These are phyloP conservation scores for Tipula unca DNA, from an alignment of 2,888 invertebrate species.

Conservation along the genomic window DNA sequence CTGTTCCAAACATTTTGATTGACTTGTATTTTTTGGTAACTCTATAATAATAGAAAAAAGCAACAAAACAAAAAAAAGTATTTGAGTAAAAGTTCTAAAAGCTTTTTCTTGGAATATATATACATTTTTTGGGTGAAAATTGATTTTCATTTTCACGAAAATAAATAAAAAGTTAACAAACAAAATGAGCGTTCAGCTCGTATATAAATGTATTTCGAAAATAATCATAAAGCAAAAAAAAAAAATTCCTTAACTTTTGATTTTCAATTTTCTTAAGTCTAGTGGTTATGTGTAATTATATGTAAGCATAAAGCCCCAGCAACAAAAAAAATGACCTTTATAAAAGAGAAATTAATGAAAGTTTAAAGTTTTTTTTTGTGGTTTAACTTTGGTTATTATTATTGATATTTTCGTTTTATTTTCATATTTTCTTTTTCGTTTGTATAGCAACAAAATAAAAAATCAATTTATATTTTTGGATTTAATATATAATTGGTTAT, in stretches of 20 bases:
- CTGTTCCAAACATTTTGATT: slow-evolving; percentile 30
- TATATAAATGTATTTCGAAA: background rate
- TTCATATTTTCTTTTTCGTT: background rate
- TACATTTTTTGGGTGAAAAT: background rate
- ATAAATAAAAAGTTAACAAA: background rate
- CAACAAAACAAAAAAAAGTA: background rate
- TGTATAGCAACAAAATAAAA: background rate
- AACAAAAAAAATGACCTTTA: background rate
- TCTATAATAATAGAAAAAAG: background rate
- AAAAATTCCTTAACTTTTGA: background rate
- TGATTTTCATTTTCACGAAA: background rate
- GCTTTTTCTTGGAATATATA: background rate
- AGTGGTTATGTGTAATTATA: background rate
- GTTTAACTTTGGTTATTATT: background rate
- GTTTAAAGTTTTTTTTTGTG: background rate
- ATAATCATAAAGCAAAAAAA: background rate
- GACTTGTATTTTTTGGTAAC: slow-evolving; percentile 9
- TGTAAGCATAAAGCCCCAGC: background rate
- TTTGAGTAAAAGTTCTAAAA: background rate
- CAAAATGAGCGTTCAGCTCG: background rate
- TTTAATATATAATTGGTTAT: background rate
- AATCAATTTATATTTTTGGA: background rate
- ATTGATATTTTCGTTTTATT: background rate
- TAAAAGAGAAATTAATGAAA: background rate
- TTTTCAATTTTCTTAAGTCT: background rate